phyloP scores from a whole-genome alignment of 2,113 vertebrate genomes.

The Oceanodroma tethys region DNA sequence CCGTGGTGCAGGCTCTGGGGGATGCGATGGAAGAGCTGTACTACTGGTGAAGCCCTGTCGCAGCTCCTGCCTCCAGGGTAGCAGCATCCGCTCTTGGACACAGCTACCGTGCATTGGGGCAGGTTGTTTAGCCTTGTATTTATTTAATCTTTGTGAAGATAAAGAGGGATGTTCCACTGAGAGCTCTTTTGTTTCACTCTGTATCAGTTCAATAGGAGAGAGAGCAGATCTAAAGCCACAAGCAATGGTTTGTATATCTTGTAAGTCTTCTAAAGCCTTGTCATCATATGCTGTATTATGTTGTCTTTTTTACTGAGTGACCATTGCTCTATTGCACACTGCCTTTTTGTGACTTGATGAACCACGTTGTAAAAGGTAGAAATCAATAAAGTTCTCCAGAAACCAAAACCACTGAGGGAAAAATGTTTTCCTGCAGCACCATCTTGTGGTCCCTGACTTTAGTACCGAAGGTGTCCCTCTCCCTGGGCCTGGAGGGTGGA shows the following conservation, averaged over 20 bases:
- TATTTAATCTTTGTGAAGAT: slow-evolving; percentile 20
- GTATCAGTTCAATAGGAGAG: background rate
- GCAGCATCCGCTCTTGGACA: background rate
- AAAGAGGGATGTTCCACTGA: background rate
- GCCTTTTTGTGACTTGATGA: slow-evolving; percentile 29
- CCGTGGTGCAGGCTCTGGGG: background rate
- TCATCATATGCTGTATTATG: slow-evolving; percentile 34
- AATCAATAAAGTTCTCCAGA: slow-evolving; percentile 10
- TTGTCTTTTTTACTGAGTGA: slow-evolving; percentile 35
- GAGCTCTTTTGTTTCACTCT: slow-evolving; percentile 24
- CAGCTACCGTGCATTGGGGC: background rate
- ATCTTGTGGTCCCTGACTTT: slow-evolving; percentile 45
- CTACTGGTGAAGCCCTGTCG: background rate
- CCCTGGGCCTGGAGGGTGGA: background rate
- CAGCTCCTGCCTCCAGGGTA: background rate
- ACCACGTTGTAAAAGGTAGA: background rate
- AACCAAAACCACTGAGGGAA: background rate
- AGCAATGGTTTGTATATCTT: slow-evolving; percentile 23
- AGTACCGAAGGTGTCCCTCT: background rate
- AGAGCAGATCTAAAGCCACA: slow-evolving; percentile 4
- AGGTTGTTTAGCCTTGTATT: background rate
- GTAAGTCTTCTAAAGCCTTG: slow-evolving; percentile 46
- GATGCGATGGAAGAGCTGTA: background rate
- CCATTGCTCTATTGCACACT: background rate
- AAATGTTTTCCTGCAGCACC: slow-evolving; percentile 66